Percentiles rank a stretch among this genome's conserved stretches.
Conservation (phyloP, 1,140 invertebrate species). For the Bilobella aurantiaca region DNA sequence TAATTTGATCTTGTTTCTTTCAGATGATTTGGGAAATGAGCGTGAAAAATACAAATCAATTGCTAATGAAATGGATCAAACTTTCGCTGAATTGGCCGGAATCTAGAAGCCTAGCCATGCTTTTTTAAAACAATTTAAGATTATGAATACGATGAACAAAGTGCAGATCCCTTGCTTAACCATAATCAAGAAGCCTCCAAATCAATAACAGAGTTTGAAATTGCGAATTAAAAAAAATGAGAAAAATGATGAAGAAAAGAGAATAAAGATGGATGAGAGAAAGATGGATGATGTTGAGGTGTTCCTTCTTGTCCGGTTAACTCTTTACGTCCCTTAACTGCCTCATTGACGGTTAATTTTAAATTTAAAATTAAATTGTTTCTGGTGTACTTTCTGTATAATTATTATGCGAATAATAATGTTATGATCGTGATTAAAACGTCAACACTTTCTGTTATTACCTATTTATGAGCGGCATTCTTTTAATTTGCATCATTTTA, state of each 20-base stretch:
- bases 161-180: not conserved
- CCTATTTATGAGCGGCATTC: too few relatives aligned
- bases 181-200: not conserved
- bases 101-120: constrained; percentile 51
- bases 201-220: not conserved
- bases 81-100: constrained; percentile 85
- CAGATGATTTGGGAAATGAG: constrained; percentile 91
- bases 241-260: not conserved
- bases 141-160: not conserved
- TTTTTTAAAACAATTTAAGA: not conserved
- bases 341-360: not conserved
- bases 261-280: not conserved
- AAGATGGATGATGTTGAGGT: not conserved
- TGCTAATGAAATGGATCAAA: constrained; percentile 84
- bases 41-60: constrained; percentile 86
- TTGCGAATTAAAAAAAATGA: not conserved
- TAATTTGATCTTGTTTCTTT: constrained; percentile 36
- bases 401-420: not conserved
- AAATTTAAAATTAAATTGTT: not conserved
- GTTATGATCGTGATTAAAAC: too few relatives aligned
- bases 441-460: too few relatives aligned
- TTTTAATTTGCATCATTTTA: too few relatives aligned
- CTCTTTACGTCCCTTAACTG: not conserved
- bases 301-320: not conserved
- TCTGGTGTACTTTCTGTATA: not conserved